phyloP scores from a whole-genome alignment of 2,113 vertebrate species.

The Tympanuchus pallidicinctus region DNA sequence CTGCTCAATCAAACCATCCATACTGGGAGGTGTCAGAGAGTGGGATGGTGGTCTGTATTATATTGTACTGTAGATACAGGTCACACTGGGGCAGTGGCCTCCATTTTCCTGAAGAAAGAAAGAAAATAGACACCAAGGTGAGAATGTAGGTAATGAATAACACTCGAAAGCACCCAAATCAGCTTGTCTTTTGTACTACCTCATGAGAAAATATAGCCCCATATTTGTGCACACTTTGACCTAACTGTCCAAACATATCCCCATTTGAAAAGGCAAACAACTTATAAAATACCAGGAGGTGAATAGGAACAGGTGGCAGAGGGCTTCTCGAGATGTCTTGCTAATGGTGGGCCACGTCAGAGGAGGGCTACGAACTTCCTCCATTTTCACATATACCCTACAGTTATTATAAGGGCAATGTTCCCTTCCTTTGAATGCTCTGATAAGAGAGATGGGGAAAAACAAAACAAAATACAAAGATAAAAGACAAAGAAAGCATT shows the following conservation, averaged over 20 bases:
- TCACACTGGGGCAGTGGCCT: slow-evolving; percentile 62
- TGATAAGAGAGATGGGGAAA: neutral
- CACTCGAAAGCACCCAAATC: neutral
- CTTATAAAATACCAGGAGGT: neutral
- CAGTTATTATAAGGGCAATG: neutral
- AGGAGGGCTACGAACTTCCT: neutral
- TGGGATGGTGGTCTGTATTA: neutral
- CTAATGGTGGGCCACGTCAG: neutral
- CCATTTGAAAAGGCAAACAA: neutral
- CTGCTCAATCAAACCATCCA: slow-evolving; percentile 80
- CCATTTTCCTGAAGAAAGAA: slow-evolving; percentile 74
- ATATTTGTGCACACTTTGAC: rapidly evolving
- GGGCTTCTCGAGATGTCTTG: neutral
- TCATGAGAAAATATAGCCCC: neutral
- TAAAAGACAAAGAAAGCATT: neutral
- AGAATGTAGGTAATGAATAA: slow-evolving; percentile 3
- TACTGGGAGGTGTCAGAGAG: slow-evolving; percentile 45
- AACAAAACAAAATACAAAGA: neutral
- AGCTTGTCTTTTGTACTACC: neutral
- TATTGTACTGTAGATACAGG: neutral
- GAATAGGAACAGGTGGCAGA: neutral
- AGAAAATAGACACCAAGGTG: slow-evolving; percentile 41
- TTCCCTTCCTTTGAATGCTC: neutral
- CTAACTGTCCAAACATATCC: neutral
- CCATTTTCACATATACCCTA: rapidly evolving